A percentile compares a stretch with the other conserved stretches of the same genome.
These are phyloP conservation scores for Lagenorhynchus albirostris DNA, from an alignment of 2,113 vertebrate genomes.

Conservation along the genomic window DNA sequence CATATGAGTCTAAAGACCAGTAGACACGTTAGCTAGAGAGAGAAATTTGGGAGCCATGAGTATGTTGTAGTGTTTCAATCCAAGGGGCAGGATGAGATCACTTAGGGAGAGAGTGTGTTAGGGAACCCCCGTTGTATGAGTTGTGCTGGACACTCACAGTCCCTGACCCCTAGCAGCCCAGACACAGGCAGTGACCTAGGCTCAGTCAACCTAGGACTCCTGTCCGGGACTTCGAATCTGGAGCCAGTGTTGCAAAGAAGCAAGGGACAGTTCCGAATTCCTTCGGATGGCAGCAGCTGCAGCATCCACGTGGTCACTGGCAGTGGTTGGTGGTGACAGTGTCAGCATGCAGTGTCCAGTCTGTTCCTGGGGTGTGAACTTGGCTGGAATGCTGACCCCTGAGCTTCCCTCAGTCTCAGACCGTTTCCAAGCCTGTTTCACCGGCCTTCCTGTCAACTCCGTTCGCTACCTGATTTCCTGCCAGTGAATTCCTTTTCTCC, in stretches of 20 bases:
- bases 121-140: not conserved
- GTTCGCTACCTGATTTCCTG: conserved; percentile 14
- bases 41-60: not conserved
- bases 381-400: not conserved
- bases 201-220: not conserved
- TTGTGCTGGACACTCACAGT: not conserved
- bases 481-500: conserved; percentile 17
- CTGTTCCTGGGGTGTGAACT: not conserved
- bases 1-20: not conserved
- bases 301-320: not conserved
- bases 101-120: not conserved
- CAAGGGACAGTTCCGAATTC: not conserved
- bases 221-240: not conserved
- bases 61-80: not conserved
- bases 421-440: not conserved
- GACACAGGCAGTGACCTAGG: not conserved
- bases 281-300: not conserved
- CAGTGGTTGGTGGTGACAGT: not conserved
- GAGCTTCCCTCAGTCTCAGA: not conserved
- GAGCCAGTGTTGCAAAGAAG: conserved; percentile 21
- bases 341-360: not conserved
- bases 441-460: not conserved
- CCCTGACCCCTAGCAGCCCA: not conserved
- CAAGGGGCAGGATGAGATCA: not conserved
- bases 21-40: conserved; percentile 8